A percentile compares a stretch with the other conserved stretches of the same genome.
These are phyloP conservation scores for Zaprionus ghesquierei DNA, from an alignment of 1,140 invertebrate species.

Conservation along the genomic window DNA sequence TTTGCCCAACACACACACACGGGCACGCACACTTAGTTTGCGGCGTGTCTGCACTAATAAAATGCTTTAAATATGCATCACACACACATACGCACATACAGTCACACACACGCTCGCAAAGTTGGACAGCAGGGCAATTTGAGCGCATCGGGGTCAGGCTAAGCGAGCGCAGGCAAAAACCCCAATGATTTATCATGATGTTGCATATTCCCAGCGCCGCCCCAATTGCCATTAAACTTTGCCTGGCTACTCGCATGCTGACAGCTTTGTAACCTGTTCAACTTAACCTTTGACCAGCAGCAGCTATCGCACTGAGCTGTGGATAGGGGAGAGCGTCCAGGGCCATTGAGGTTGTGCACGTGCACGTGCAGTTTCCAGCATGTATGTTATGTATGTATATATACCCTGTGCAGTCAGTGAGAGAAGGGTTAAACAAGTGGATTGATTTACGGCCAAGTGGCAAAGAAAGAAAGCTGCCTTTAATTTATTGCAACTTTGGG, in stretches of 20 bases:
- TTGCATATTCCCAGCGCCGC: constrained; percentile 11
- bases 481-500: background rate
- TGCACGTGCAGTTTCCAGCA: constrained; percentile 14
- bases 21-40: background rate
- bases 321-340: background rate
- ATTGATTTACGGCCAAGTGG: background rate
- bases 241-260: constrained; percentile 33
- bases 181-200: constrained; percentile 44
- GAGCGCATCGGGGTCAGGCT: constrained; percentile 17
- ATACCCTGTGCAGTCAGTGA: constrained; percentile 1
- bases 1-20: constrained; percentile 7
- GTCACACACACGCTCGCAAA: constrained; percentile 5
- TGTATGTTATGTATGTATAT: background rate
- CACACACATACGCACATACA: background rate
- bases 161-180: constrained; percentile 14
- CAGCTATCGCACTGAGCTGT: background rate
- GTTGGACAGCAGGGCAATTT: constrained; percentile 24
- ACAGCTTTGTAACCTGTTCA: constrained; percentile 43
- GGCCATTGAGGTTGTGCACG: background rate
- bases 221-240: constrained; percentile 23
- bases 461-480: background rate
- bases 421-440: background rate
- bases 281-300: constrained; percentile 38
- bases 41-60: constrained; percentile 29
- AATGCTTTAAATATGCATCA: constrained; percentile 41